These are phyloP conservation scores for Anastrepha ludens DNA, from an alignment of 1,140 invertebrate genomes.

Conservation along the genomic window DNA sequence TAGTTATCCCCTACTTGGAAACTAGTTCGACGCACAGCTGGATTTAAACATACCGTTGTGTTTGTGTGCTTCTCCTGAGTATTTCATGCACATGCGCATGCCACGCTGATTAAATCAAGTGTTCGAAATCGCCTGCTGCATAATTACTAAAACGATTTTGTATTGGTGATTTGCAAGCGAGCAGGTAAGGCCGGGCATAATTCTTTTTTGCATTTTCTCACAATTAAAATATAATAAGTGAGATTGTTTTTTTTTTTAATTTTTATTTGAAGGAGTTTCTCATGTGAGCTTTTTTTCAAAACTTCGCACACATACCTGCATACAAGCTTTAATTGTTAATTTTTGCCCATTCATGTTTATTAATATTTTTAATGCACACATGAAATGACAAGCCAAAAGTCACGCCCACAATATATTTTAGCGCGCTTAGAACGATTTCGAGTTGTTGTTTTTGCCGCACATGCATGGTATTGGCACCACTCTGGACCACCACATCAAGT, in stretches of 20 bases:
- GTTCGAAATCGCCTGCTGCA: background rate
- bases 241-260: background rate
- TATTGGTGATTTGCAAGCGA: conserved; percentile 1
- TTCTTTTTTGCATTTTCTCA: conserved; percentile 33
- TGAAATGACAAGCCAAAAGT: background rate
- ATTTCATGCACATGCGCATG: conserved; percentile 20
- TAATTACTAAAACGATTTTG: conserved; percentile 17
- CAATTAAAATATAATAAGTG: conserved; percentile 24
- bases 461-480: background rate
- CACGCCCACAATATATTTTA: background rate
- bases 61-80: background rate
- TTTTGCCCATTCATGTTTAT: background rate
- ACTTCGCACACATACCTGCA: background rate
- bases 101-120: background rate
- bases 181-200: background rate
- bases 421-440: background rate
- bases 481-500: background rate
- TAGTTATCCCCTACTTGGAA: no score
- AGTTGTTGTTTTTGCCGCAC: background rate
- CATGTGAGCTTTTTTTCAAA: no score
- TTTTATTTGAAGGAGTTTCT: no score
- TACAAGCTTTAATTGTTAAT: background rate
- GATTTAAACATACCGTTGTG: background rate
- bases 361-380: background rate
- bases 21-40: no score